Conservation (phyloP, 2,888 invertebrate genomes). For the Microplitis manilae region DNA sequence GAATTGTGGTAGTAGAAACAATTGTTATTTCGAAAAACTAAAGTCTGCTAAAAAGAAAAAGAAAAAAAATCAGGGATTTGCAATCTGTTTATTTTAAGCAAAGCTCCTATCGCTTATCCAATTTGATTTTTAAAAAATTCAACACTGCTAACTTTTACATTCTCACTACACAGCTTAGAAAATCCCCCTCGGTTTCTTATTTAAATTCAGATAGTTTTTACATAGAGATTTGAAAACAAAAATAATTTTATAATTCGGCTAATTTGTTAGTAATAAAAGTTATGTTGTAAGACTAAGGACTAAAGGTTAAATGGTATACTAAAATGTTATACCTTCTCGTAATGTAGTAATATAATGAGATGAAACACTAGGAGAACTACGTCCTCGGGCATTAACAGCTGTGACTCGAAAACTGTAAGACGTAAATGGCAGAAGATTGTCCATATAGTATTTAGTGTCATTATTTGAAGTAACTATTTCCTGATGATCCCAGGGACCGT, state of each 20-base stretch:
- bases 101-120: neutral
- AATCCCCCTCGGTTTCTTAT: neutral
- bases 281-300: neutral
- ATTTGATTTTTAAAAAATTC: neutral
- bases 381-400: slow-evolving; percentile 82
- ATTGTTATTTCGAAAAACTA: neutral
- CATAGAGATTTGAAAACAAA: no score
- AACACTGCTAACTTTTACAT: neutral
- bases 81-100: neutral
- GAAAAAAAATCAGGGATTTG: neutral
- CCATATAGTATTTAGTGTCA: slow-evolving; percentile 78
- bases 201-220: no score
- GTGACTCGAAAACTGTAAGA: slow-evolving; percentile 83
- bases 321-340: slow-evolving; percentile 76
- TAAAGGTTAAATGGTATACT: neutral
- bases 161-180: neutral
- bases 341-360: slow-evolving; percentile 83
- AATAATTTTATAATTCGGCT: neutral
- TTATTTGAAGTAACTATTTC: slow-evolving; percentile 78
- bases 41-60: neutral
- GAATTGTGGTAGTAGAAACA: neutral
- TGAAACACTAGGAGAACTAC: slow-evolving; percentile 79
- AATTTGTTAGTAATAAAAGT: neutral
- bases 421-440: slow-evolving; percentile 80
- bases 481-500: slow-evolving; percentile 79